Base-by-base conservation (phyloP, 2,888 invertebrate genomes). In the Campoplex nolae region DNA sequence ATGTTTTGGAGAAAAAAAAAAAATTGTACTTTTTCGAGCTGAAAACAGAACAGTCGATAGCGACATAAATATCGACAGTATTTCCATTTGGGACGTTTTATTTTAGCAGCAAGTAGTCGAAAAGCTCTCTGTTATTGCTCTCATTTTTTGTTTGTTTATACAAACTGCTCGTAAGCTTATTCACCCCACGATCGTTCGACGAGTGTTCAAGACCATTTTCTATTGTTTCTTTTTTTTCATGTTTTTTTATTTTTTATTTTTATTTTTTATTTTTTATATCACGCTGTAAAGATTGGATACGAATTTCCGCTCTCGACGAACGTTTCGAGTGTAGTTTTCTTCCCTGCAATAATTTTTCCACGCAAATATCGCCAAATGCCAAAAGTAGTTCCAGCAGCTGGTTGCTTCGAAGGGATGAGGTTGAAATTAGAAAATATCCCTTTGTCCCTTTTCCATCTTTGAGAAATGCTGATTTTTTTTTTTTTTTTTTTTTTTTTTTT, bases 91-190 rank as follows among this genome's bases (percentile, higher is more conserved):
- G 74, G 73, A 81, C 28, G 56, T 45, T n/a, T 48, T 2, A 45
- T 18, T 9, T 77, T 23, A 8, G 65, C 51, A 35, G 54, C 23
- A 48, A 38, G 32, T 23, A 54, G 23, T 70, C 13, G 42, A 80
- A 83, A 78, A 68, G 74, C 84, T 86, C 86, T 84, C 77, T 54
- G 73, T 80, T 73, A 76, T 62, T 81, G n/a, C 28, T 74, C 79
- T 54, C 75, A 70, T 65, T 62, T 48, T 62, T 82, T 86, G n/a
- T 62, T 82, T 86, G n/a, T 74, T 81, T 67, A 28, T 77, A 76
- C 62, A 81, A 67, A 23, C 71, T 68, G 45, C 45, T 79, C 83
- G 84, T 78, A 84, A 78, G 84, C 84, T 87, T 82, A 38, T 56
- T 84, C 84, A 86, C 83, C 80, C 80, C 73, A 56, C 81, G 58